Evolutionary conservation across 2,797 vertebrate species (phyloP).

Genomic region (Bovichtus variegatus): DNA sequence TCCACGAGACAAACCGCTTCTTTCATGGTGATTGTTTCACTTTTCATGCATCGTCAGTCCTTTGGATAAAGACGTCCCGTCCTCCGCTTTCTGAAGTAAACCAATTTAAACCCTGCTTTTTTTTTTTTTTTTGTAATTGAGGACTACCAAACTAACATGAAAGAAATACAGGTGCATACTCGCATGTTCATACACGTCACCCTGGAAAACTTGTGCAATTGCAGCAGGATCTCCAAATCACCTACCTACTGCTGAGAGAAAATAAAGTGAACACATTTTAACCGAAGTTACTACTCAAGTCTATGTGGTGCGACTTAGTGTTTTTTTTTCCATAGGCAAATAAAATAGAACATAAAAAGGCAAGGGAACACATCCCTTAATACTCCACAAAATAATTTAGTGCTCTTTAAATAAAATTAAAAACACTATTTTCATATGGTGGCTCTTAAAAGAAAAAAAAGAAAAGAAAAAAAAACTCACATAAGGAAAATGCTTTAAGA

Average conservation of each 20-base stretch:
- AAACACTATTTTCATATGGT: conserved; percentile 82
- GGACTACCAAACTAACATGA: conserved; percentile 74
- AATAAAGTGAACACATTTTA: conserved; percentile 80
- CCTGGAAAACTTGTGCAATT: conserved; percentile 84
- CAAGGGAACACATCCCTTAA: conserved; percentile 75
- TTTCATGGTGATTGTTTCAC: conserved; percentile 45
- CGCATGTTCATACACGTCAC: conserved; percentile 77
- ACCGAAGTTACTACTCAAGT: conserved; percentile 76
- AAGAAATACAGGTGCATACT: conserved; percentile 73
- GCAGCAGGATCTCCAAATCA: conserved; percentile 67
- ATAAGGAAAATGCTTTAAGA: conserved; percentile 81
- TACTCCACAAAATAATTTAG: conserved; percentile 84
- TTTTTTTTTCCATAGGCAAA: conserved; percentile 72
- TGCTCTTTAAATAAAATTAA: conserved; percentile 83
- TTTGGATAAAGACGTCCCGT: conserved; percentile 23
- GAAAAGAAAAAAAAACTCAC: conserved; percentile 71
- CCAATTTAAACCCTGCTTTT: conserved; percentile 67
- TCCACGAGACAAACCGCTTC: conserved; percentile 39
- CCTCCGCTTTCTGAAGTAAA: conserved; percentile 55
- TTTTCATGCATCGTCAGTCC: conserved; percentile 55
- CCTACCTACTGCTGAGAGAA: conserved; percentile 74
- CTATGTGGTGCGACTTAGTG: conserved; percentile 75
- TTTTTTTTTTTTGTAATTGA: conserved; percentile 62
- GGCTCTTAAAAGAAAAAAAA: conserved; percentile 71
- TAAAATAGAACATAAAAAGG: conserved; percentile 77